Conservation (phyloP, 2,797 vertebrate species). For the Morelia viridis region DNA sequence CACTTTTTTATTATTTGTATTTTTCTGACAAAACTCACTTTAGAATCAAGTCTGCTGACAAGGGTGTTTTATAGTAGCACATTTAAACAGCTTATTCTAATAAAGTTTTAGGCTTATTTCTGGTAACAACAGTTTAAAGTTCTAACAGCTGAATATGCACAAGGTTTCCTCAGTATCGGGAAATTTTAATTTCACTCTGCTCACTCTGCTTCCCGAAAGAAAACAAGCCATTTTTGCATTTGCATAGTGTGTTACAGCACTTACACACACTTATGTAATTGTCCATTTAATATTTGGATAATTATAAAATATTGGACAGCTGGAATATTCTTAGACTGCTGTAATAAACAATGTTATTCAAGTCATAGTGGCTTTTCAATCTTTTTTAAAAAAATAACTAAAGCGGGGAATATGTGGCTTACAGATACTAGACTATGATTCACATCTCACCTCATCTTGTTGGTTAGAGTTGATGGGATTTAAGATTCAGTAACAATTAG, state of each 20-base stretch:
- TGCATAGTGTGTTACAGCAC: constrained; percentile 26
- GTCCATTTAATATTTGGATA: constrained; percentile 20
- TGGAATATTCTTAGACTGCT: not conserved
- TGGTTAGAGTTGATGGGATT: not conserved
- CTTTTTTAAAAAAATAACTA: not conserved
- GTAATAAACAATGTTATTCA: not conserved
- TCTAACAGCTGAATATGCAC: constrained; percentile 7
- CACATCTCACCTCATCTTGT: not conserved
- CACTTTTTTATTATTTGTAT: constrained; percentile 57
- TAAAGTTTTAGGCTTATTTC: constrained; percentile 46
- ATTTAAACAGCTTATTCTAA: constrained; percentile 51
- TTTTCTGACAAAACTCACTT: constrained; percentile 57
- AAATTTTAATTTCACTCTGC: constrained; percentile 28
- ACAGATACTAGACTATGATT: not conserved
- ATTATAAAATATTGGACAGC: not conserved
- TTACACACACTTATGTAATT: not conserved
- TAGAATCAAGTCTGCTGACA: constrained; percentile 56
- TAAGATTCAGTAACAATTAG: not conserved
- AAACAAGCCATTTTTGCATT: constrained; percentile 13
- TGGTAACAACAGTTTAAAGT: constrained; percentile 53
- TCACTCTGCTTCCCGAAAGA: constrained; percentile 7
- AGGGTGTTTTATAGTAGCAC: constrained; percentile 49
- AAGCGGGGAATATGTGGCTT: not conserved
- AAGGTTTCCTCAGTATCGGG: not conserved
- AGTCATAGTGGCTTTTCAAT: not conserved